These are phyloP conservation scores for Catharus minimus DNA, from an alignment of 2,113 vertebrate species.

Conservation along the genomic window DNA sequence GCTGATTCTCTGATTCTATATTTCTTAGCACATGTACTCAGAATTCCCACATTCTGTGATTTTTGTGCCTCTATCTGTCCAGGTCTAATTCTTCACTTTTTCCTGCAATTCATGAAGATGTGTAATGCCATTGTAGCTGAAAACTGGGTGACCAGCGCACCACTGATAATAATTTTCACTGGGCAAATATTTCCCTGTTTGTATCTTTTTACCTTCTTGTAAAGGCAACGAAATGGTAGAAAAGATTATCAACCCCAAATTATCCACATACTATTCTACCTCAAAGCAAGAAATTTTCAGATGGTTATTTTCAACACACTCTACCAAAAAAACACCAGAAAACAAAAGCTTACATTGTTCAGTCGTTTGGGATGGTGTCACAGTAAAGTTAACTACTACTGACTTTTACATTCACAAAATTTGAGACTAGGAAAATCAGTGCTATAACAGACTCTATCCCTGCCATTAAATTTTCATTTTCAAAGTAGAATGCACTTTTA, in stretches of 20 bases:
- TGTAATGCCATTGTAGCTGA: background rate
- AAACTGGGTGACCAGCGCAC: background rate
- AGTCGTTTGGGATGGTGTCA: background rate
- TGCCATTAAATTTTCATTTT: background rate
- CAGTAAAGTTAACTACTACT: background rate
- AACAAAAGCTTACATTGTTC: background rate
- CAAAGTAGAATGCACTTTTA: background rate
- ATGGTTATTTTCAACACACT: background rate
- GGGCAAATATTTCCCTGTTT: background rate
- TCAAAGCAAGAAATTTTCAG: background rate
- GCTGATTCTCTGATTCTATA: background rate
- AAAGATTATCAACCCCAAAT: background rate
- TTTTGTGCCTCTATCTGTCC: background rate
- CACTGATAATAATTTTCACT: background rate
- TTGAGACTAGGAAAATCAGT: background rate
- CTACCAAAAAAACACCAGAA: background rate
- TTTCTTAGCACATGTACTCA: background rate
- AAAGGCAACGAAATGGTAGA: background rate
- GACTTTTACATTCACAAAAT: background rate
- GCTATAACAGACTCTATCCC: background rate
- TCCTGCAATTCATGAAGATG: background rate
- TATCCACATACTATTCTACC: background rate
- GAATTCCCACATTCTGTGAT: background rate
- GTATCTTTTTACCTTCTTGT: background rate
- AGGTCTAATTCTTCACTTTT: background rate